phyloP scores from a whole-genome alignment of 92 coral and sea anemone genomes.

The Heliopora coerulea region DNA sequence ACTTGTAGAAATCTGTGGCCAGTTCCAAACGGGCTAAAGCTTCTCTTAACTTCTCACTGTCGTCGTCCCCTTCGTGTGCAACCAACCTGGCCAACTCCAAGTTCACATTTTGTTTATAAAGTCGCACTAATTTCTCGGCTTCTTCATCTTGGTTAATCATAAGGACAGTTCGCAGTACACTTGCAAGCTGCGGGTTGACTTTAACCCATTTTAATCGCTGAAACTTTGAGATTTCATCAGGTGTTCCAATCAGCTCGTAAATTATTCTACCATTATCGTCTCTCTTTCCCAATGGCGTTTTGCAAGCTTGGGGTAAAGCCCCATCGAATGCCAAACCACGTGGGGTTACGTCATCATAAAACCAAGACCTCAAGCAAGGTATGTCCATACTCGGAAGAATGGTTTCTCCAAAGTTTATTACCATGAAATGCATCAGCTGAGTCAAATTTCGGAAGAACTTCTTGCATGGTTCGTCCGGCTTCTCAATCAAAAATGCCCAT shows the following conservation, averaged over 20 bases:
- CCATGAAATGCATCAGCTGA: constrained; percentile 31
- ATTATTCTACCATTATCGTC: not conserved
- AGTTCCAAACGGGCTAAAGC: constrained; percentile 26
- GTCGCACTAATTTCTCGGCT: constrained; percentile 11
- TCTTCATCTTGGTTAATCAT: constrained; percentile 14
- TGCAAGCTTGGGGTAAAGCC: constrained; percentile 26
- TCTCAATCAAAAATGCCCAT: constrained; percentile 20
- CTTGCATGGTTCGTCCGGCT: constrained; percentile 13
- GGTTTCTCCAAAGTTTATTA: constrained; percentile 32
- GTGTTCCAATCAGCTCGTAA: constrained; percentile 31
- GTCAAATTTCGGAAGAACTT: constrained; percentile 16
- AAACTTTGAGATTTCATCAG: constrained; percentile 17
- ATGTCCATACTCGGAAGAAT: constrained; percentile 27
- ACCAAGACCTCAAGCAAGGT: constrained; percentile 20
- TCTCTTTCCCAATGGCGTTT: constrained; percentile 18
- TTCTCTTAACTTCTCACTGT: constrained; percentile 16
- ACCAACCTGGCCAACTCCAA: constrained; percentile 19
- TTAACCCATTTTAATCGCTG: constrained; percentile 28
- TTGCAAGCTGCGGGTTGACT: constrained; percentile 25
- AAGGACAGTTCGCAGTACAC: constrained; percentile 26
- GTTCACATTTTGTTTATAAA: constrained; percentile 20
- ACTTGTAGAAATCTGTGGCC: constrained; percentile 20
- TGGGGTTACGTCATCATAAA: constrained; percentile 34
- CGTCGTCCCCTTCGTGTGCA: constrained; percentile 15
- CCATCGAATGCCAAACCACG: constrained; percentile 28